A percentile compares a stretch with the other conserved stretches of the same genome.
Evolutionary conservation across 2,113 vertebrate genomes (phyloP).

Genomic region (Neolamprologus tretocephalus): DNA sequence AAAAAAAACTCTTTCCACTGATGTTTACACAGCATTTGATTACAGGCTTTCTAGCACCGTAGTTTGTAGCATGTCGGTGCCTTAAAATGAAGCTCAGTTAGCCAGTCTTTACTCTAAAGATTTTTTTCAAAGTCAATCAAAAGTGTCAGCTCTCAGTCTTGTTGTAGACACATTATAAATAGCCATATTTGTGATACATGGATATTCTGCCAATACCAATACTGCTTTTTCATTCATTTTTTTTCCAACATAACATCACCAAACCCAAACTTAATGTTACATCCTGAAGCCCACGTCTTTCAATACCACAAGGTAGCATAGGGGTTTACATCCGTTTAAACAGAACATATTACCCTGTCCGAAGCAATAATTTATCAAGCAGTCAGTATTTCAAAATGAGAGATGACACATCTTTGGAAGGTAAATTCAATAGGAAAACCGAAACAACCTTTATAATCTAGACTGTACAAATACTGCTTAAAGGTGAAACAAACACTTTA

Average conservation of each 20-base stretch:
- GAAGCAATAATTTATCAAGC: neutral
- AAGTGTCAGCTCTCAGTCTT: neutral
- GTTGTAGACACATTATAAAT: constrained; percentile 8
- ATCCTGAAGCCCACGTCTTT: neutral
- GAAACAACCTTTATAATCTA: neutral
- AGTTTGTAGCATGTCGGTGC: neutral
- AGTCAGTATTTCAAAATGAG: neutral
- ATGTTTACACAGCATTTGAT: neutral
- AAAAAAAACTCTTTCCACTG: neutral
- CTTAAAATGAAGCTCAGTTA: constrained; percentile 19
- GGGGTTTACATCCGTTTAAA: neutral
- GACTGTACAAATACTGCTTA: neutral
- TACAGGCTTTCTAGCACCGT: neutral
- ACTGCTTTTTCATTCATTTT: neutral
- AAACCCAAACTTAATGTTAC: neutral
- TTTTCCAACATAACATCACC: neutral
- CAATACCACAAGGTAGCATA: neutral
- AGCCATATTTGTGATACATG: neutral
- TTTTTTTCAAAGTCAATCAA: constrained; percentile 42
- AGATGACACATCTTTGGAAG: neutral
- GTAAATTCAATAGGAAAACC: neutral
- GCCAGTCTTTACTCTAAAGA: neutral
- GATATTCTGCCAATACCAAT: neutral
- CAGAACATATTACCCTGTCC: neutral
- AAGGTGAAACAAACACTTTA: neutral